Base-by-base conservation (phyloP, 2,797 vertebrate species). In the Anomalospiza imberbis region DNA sequence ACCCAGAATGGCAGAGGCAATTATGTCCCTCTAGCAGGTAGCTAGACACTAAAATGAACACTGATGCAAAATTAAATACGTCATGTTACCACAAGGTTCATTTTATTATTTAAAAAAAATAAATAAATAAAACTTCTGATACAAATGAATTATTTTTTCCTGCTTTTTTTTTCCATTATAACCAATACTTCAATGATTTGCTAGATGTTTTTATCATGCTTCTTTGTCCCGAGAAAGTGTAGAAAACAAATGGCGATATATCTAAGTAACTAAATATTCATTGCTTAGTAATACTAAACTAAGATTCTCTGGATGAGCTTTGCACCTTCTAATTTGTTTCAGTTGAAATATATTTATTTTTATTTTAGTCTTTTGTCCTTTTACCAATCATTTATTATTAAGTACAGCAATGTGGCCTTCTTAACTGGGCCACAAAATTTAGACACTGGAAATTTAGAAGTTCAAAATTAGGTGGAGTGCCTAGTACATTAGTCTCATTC, bases 41-140 rank as follows among this genome's bases (percentile, higher is more conserved):
- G 3, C 5, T 18, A 26, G 31, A 32, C 14, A 21, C 2, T 31
- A 61, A 66, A 73, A 57, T 70, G 47, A 48, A 2, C 11, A 29
- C 16, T 28, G 32, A 38, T 14, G 47, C 12, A 44, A 60, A 86
- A 40, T 36, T 3, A 77, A 77, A 62, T 53, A 24, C 5, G 18
- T 40, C 13, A 8, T 44, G 9, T 28, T 71, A 25, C 9, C 24
- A 53, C 10, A 31, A 70, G 14, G 12, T 36, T 54, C 0, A 1
- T 25, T 70, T 70, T 31, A 36, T 53, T 76, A 36, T 18, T 18
- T 2, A 45, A n/a, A 68, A 24, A n/a, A 38, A 36, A 13, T 9
- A 5, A 7, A 3, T 1, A 29, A 17, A 40, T 9, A 36, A 48
- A 54, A 29, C 3, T 42, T 47, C 4, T 31, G 3, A 18, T 17